Base-by-base conservation (phyloP, 2,113 vertebrate genomes). In the Brachypodius melanocephalos region DNA sequence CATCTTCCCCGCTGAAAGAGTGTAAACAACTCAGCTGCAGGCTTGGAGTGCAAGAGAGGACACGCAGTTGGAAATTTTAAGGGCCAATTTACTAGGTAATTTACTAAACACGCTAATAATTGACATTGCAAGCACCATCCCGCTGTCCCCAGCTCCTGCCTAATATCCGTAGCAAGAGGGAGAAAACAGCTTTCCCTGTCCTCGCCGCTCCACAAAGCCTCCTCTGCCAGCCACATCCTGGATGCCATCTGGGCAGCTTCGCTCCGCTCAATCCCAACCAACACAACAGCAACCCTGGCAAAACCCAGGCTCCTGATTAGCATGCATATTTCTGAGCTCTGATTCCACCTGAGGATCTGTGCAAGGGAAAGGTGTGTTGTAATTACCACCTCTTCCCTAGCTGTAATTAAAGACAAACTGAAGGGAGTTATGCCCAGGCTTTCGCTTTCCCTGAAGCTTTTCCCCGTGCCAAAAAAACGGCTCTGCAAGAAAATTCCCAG, bases 41-140 rank as follows among this genome's bases (percentile, higher is more conserved):
- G 92, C 85, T 40, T 25, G 67, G 65, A 76, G 36, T 73, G 76
- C 95, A 79, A 66, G 93, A 88, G 90, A 97, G 89, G 95, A 96
- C 95, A 93, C 83, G 40, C 96, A 88, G 97, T 91, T 89, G 96
- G 97, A 91, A 90, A 93, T 95, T 95, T 96, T 93, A 97, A 96
- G 96, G 95, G 94, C 97, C 96, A 97, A 97, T 98, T 97, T 97
- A 95, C 95, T 94, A 94, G 93, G 94, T 97, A 97, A 98, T 98
- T 97, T 97, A 94, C 95, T 96, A 97, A 96, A 94, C 91, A 91
- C 61, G 62, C 93, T 96, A 95, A 96, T 97, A 97, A 98, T 95
- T 89, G 96, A 96, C 91, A 91, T 82, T 87, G 84, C 43, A 63
- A 95, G 92, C 77, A 87, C 75, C 93, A 83, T 78, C 57, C 88